Conservation (phyloP, 2,888 invertebrate species). For the Cosmia pyralina region DNA sequence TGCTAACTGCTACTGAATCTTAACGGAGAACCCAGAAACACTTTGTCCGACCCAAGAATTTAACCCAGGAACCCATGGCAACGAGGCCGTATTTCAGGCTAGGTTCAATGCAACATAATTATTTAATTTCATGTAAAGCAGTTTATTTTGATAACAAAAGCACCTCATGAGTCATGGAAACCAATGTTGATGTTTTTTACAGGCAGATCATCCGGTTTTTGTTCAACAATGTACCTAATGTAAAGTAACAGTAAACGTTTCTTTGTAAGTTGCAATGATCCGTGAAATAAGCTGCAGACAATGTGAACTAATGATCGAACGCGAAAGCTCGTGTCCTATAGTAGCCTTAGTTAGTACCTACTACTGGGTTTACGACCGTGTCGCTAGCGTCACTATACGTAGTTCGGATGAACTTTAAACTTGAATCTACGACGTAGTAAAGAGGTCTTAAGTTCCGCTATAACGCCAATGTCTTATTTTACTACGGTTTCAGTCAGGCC, state of each 20-base stretch:
- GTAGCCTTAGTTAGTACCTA: conserved; percentile 21
- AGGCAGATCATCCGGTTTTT: conserved; percentile 68
- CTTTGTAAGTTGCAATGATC: conserved; percentile 70
- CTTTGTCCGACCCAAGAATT: too few species aligned
- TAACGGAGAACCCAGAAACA: neutral
- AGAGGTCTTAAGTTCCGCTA: conserved; percentile 49
- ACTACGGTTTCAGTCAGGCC: conserved; percentile 31
- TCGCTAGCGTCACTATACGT: conserved; percentile 14
- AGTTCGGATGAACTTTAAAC: conserved; percentile 44
- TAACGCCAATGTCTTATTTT: conserved; percentile 46
- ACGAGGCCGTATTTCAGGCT: neutral
- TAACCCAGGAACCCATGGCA: neutral
- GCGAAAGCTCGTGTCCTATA: conserved; percentile 50
- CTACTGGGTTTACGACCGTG: conserved; percentile 46
- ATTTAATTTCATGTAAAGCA: conserved; percentile 29
- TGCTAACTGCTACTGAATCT: too few species aligned
- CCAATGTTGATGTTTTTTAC: conserved; percentile 57
- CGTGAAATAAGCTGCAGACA: conserved; percentile 71
- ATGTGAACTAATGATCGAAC: conserved; percentile 64
- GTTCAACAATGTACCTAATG: conserved; percentile 67
- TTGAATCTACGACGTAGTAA: conserved; percentile 29
- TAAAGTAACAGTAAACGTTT: conserved; percentile 65
- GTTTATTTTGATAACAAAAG: conserved; percentile 53
- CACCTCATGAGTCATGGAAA: conserved; percentile 59
- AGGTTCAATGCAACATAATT: conserved; percentile 23